Evolutionary conservation across 2,113 vertebrate genomes (phyloP).

Genomic region (Dunckerocampus dactyliophorus): DNA sequence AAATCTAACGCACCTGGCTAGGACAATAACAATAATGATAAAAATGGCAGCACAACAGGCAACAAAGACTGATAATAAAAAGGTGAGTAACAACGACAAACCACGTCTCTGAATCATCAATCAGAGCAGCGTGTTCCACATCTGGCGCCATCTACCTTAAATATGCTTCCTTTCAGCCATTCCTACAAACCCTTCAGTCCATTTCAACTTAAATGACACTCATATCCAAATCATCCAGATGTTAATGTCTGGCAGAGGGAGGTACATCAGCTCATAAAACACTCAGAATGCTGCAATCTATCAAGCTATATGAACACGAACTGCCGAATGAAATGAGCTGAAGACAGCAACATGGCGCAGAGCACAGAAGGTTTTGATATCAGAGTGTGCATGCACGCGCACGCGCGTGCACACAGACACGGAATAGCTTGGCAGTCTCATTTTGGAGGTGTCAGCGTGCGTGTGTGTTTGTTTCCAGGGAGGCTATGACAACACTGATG

Average conservation of each 20-base stretch:
- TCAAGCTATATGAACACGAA: neutral
- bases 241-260: neutral
- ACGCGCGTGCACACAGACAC: neutral
- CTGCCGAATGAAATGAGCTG: neutral
- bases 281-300: neutral
- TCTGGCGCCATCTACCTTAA: neutral
- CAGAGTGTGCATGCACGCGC: neutral
- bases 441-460: constrained; percentile 10
- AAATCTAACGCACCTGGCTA: too few species aligned
- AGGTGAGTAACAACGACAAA: constrained; percentile 13
- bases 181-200: neutral
- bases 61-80: neutral
- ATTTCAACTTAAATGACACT: constrained; percentile 2
- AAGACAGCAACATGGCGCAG: neutral
- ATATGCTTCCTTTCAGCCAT: neutral
- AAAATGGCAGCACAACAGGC: neutral
- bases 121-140: constrained; percentile 3
- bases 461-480: constrained; percentile 8
- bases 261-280: neutral
- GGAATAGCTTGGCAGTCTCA: constrained; percentile 31
- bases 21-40: neutral
- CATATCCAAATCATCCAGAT: neutral
- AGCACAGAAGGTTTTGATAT: neutral
- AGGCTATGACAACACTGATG: constrained; percentile 33
- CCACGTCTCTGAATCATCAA: constrained; percentile 21